Percentiles rank a stretch among this genome's conserved stretches.
These are phyloP conservation scores for Acipenser ruthenus DNA, from an alignment of 2,797 vertebrate genomes.

Conservation along the genomic window DNA sequence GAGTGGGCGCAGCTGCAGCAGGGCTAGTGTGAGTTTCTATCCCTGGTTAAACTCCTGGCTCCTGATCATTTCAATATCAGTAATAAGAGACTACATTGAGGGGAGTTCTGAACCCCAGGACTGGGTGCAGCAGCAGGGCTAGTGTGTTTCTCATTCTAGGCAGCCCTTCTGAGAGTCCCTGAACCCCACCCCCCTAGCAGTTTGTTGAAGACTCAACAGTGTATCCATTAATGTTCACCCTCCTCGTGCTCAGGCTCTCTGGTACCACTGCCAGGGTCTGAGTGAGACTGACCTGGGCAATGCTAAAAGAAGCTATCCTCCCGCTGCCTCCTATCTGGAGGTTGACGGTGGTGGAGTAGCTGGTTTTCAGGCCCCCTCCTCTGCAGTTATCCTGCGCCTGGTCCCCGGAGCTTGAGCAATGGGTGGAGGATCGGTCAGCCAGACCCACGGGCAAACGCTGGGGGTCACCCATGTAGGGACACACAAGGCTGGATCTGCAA, in stretches of 20 bases:
- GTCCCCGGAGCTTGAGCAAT: neutral
- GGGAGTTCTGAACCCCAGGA: too few relatives aligned
- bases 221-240: slow-evolving; percentile 58
- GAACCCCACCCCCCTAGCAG: slow-evolving; percentile 23
- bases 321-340: slow-evolving; percentile 80
- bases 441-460: slow-evolving; percentile 13
- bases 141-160: too few relatives aligned
- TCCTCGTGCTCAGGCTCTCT: slow-evolving; percentile 44
- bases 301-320: slow-evolving; percentile 70
- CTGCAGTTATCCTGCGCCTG: slow-evolving; percentile 14
- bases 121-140: too few relatives aligned
- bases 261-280: slow-evolving; percentile 62
- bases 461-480: slow-evolving; percentile 47
- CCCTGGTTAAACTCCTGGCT: too few relatives aligned
- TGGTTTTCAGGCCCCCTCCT: slow-evolving; percentile 47
- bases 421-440: slow-evolving; percentile 4
- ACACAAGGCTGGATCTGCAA: slow-evolving; percentile 56
- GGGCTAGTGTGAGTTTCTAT: too few relatives aligned
- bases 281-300: slow-evolving; percentile 76
- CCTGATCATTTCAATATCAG: too few relatives aligned
- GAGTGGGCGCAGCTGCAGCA: too few relatives aligned
- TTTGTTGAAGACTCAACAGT: slow-evolving; percentile 45
- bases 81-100: too few relatives aligned
- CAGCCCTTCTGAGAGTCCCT: neutral
- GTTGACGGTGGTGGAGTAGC: slow-evolving; percentile 84